Conservation (phyloP, 2,888 invertebrate genomes). For the Conops quadrifasciatus region DNA sequence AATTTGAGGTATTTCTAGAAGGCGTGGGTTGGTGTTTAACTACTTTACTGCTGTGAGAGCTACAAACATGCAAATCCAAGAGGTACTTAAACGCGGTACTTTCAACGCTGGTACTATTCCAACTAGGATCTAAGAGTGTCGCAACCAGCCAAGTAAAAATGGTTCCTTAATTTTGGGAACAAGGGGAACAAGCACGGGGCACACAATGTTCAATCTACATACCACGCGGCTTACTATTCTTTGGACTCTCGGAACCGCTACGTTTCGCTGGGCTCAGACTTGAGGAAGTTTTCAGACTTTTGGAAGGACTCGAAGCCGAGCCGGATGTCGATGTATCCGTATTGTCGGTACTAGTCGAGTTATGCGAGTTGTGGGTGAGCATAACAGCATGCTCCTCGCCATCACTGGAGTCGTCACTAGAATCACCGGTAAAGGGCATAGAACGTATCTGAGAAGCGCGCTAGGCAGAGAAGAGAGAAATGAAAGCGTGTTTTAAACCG, state of each 20-base stretch:
- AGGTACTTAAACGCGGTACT: too few species aligned
- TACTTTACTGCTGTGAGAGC: too few species aligned
- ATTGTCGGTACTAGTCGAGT: conserved; percentile 68
- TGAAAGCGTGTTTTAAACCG: conserved; percentile 15
- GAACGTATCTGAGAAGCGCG: conserved; percentile 95
- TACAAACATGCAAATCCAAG: too few species aligned
- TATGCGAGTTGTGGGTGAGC: conserved; percentile 65
- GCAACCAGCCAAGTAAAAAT: too few species aligned
- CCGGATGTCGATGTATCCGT: conserved; percentile 69
- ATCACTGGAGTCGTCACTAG: conserved; percentile 94
- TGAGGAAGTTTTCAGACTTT: conserved; percentile 86
- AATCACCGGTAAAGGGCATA: conserved; percentile 95
- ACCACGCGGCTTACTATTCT: conserved; percentile 81
- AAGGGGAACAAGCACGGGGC: too few species aligned
- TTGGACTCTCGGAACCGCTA: conserved; percentile 82
- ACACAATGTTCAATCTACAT: conserved; percentile 48
- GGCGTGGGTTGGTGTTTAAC: too few species aligned
- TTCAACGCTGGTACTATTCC: too few species aligned
- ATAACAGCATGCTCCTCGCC: conserved; percentile 76
- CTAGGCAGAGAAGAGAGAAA: conserved; percentile 60
- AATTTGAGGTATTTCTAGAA: too few species aligned
- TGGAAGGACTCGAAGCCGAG: conserved; percentile 82
- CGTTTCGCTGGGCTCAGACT: conserved; percentile 86
- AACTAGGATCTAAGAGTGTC: too few species aligned
- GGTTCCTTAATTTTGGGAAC: too few species aligned